A percentile compares a stretch with the other conserved stretches of the same genome.
phyloP scores from a whole-genome alignment of 1,140 invertebrate genomes.

The Rhyzopertha dominica region DNA sequence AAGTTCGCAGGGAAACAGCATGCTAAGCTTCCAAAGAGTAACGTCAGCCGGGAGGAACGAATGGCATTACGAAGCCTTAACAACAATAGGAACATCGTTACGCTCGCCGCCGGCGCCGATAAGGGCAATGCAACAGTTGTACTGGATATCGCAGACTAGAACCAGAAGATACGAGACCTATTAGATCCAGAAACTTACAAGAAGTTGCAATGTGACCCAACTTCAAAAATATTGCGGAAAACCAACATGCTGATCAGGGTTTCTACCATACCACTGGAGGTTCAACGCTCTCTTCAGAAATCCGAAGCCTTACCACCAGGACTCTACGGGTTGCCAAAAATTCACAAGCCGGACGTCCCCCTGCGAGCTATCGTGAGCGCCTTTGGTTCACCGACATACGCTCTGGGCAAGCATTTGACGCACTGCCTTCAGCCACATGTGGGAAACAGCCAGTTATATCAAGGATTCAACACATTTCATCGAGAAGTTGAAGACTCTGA shows the following conservation, averaged over 20 bases:
- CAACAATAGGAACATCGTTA: neutral
- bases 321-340: neutral
- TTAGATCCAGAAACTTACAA: neutral
- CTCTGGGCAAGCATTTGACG: too few relatives aligned
- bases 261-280: neutral
- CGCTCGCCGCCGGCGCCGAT: neutral
- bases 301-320: slow-evolving; percentile 7
- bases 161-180: neutral
- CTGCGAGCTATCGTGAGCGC: too few relatives aligned
- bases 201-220: neutral
- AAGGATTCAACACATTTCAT: too few relatives aligned
- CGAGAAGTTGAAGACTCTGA: too few relatives aligned
- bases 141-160: too few relatives aligned
- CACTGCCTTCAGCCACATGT: too few relatives aligned
- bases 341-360: slow-evolving; percentile 1
- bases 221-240: neutral
- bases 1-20: slow-evolving; percentile 2
- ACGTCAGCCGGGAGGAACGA: neutral
- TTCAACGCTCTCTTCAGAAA: too few relatives aligned
- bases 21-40: slow-evolving; percentile 3
- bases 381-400: too few relatives aligned
- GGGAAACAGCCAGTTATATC: too few relatives aligned
- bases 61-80: neutral
- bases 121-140: slow-evolving; percentile 7
- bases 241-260: neutral